A percentile compares a stretch with the other conserved stretches of the same genome.
These are phyloP conservation scores for Dipodomys ordii DNA, from an alignment of 2,113 vertebrate genomes.

Conservation along the genomic window DNA sequence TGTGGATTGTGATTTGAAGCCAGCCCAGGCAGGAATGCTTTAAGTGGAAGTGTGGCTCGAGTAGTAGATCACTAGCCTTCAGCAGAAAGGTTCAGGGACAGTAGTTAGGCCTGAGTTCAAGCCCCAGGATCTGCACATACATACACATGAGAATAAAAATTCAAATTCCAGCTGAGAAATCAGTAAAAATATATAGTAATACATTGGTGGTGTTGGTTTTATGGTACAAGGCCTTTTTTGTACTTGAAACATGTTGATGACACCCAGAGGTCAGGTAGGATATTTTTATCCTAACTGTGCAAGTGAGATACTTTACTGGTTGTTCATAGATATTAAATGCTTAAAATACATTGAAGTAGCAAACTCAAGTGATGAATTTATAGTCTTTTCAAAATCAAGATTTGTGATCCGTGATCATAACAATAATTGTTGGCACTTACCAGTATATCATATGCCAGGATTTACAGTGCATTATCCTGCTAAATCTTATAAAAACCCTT, in stretches of 20 bases:
- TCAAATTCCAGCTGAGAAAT: not conserved
- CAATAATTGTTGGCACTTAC: not conserved
- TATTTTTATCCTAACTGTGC: not conserved
- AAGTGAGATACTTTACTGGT: not conserved
- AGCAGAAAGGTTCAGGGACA: too few relatives aligned
- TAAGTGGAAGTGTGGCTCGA: too few relatives aligned
- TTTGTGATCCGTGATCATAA: fast-evolving
- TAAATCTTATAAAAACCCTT: not conserved
- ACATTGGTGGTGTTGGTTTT: not conserved
- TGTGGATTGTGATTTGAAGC: too few relatives aligned
- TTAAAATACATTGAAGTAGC: not conserved
- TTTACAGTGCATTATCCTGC: not conserved
- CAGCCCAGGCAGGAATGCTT: too few relatives aligned
- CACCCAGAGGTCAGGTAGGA: not conserved
- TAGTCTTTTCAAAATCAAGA: not conserved
- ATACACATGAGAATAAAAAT: too few relatives aligned
- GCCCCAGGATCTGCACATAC: too few relatives aligned
- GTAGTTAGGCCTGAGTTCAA: too few relatives aligned
- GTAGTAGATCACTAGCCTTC: too few relatives aligned
- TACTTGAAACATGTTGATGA: not conserved
- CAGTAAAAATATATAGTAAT: fast-evolving
- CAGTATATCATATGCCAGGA: not conserved
- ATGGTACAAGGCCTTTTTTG: not conserved
- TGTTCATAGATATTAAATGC: not conserved
- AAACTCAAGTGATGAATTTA: not conserved